Evolutionary conservation across 2,113 vertebrate genomes (phyloP).

Genomic region (Tyrannus savana): DNA sequence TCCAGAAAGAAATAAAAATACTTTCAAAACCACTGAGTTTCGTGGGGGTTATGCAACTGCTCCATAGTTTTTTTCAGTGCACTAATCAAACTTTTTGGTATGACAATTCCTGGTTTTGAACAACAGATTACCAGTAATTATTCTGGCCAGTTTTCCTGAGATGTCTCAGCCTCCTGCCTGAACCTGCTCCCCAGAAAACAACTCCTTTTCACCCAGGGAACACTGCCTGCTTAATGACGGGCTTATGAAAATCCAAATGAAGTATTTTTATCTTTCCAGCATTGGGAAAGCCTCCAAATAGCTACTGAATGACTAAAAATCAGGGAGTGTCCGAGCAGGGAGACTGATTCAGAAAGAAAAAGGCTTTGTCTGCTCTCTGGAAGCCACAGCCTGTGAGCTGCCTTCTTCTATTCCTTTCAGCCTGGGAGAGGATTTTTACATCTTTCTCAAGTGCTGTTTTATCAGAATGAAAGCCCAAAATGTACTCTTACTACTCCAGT

Average conservation of each 20-base stretch:
- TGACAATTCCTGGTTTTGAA: neutral
- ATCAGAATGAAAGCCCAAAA: neutral
- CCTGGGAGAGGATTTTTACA: neutral
- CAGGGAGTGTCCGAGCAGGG: neutral
- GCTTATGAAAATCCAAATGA: neutral
- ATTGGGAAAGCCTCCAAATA: constrained; percentile 27
- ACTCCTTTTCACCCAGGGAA: neutral
- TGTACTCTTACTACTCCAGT: neutral
- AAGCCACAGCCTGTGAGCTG: neutral
- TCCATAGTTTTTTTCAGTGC: neutral
- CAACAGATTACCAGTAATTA: neutral
- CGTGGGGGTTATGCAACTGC: neutral
- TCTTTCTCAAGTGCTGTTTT: neutral
- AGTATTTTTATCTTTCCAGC: neutral
- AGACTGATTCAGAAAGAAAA: neutral
- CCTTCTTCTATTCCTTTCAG: neutral
- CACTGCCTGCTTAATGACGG: neutral
- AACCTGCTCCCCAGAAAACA: constrained; percentile 8
- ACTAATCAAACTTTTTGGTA: neutral
- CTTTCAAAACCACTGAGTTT: neutral
- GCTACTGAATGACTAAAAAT: constrained; percentile 4
- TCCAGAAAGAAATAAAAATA: neutral
- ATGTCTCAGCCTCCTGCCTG: neutral
- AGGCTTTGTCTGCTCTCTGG: neutral
- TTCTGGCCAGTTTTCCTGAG: neutral